Percentiles rank a stretch among this genome's conserved stretches.
Evolutionary conservation across 2,113 vertebrate genomes (phyloP).

Genomic region (Pelecanus crispus): DNA sequence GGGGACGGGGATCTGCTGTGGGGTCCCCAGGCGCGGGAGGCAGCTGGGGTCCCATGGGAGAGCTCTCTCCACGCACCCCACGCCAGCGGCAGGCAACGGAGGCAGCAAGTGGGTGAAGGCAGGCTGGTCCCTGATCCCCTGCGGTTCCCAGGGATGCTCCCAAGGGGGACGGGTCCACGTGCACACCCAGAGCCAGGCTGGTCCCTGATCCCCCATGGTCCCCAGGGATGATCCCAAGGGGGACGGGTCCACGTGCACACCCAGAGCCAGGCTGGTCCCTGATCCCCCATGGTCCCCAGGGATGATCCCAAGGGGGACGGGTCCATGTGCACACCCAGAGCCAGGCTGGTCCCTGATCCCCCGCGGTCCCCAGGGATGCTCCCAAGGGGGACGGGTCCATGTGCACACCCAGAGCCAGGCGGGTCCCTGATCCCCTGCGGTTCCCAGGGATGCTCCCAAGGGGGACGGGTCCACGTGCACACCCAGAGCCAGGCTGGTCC

Average conservation of each 20-base stretch:
- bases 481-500: too few species aligned
- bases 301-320: neutral
- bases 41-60: neutral
- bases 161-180: accelerated
- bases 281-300: neutral
- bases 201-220: neutral
- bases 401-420: too few species aligned
- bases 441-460: too few species aligned
- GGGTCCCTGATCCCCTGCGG: too few species aligned
- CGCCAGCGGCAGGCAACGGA: accelerated
- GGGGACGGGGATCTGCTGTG: accelerated
- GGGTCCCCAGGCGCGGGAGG: accelerated
- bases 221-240: neutral
- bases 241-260: accelerated
- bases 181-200: neutral
- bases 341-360: neutral
- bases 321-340: neutral
- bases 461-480: too few species aligned
- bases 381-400: too few species aligned
- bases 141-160: neutral
- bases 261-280: neutral
- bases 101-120: neutral
- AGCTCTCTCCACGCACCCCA: accelerated
- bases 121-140: neutral
- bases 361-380: accelerated